These are phyloP conservation scores for Drosophila quinaria DNA, from an alignment of 2,888 invertebrate species.

Conservation along the genomic window DNA sequence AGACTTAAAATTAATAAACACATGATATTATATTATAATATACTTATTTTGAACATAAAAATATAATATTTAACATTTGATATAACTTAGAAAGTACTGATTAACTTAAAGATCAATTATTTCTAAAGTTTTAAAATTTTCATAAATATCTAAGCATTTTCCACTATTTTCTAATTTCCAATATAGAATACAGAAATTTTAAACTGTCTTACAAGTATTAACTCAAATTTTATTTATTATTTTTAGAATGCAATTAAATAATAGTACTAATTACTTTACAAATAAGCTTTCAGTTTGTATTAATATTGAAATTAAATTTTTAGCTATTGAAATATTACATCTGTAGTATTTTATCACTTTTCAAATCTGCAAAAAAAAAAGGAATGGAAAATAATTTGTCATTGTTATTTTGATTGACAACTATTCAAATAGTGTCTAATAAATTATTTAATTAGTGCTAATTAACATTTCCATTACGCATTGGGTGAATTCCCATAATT, in stretches of 20 bases:
- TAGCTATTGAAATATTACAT: not conserved
- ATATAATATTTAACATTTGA: too few species aligned
- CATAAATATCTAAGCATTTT: too few species aligned
- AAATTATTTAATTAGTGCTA: conserved; percentile 80
- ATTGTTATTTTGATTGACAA: not conserved
- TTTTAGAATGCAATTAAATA: too few species aligned
- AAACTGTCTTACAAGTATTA: too few species aligned
- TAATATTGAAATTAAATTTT: not conserved
- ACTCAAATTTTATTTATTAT: too few species aligned
- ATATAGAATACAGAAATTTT: too few species aligned
- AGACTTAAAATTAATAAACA: too few species aligned
- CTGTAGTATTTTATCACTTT: not conserved
- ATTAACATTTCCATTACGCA: conserved; percentile 69
- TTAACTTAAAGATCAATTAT: not conserved
- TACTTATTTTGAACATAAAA: too few species aligned
- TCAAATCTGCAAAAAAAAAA: not conserved
- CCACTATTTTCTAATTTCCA: too few species aligned
- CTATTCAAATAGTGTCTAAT: conserved; percentile 20
- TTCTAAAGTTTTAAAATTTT: not conserved
- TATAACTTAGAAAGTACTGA: not conserved
- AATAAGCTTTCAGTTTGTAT: not conserved
- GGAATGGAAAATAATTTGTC: not conserved
- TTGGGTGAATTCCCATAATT: conserved; percentile 6
- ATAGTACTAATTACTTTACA: too few species aligned
- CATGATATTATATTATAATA: not conserved